Percentiles rank a stretch among this genome's conserved stretches.
phyloP scores from a whole-genome alignment of 2,113 vertebrate genomes.

The Brienomyrus brachyistius region DNA sequence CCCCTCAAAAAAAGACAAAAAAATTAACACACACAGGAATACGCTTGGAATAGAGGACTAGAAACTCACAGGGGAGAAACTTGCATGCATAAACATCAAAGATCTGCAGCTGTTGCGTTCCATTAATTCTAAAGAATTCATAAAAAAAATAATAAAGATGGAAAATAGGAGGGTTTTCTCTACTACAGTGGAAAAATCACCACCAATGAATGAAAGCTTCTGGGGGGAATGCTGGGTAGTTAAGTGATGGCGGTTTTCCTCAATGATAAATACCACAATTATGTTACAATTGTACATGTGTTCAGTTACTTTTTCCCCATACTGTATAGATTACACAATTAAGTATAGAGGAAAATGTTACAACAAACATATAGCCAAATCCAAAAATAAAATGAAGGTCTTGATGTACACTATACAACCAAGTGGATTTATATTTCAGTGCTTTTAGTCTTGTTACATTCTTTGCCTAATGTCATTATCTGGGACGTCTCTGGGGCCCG shows the following conservation, averaged over 20 bases:
- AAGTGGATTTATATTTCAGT: slow-evolving; percentile 17
- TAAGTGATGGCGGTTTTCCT: neutral
- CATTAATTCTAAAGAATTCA: neutral
- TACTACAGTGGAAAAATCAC: neutral
- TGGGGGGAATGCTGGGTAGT: neutral
- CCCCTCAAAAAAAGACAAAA: neutral
- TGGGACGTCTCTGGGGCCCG: neutral
- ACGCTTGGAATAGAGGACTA: neutral
- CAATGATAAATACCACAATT: slow-evolving; percentile 9
- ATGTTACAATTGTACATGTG: slow-evolving; percentile 10
- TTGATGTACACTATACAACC: neutral
- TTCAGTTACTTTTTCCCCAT: slow-evolving; percentile 21
- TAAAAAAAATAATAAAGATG: neutral
- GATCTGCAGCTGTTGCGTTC: neutral
- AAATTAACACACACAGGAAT: neutral
- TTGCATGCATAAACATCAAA: slow-evolving; percentile 1
- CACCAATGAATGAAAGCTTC: neutral
- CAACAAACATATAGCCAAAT: slow-evolving; percentile 17
- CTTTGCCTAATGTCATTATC: neutral
- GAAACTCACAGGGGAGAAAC: neutral
- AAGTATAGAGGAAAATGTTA: slow-evolving; percentile 36
- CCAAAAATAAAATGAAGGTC: slow-evolving; percentile 14
- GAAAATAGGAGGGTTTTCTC: neutral
- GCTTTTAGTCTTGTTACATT: slow-evolving; percentile 15
- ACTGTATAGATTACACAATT: slow-evolving; percentile 31